Conservation (phyloP, 2,113 vertebrate species). For the Trochalopteron elliotii region DNA sequence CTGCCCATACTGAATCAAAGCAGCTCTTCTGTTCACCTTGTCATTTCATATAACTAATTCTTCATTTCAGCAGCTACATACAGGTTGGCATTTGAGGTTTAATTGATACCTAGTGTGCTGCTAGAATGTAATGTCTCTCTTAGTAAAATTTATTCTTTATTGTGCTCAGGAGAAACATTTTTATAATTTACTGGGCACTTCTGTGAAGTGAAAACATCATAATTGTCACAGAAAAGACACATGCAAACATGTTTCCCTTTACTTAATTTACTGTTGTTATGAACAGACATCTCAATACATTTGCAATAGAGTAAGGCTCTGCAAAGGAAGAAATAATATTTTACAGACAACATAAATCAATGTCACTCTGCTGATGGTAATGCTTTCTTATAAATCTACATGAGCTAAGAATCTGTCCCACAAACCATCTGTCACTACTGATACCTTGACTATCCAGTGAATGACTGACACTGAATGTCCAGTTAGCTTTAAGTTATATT, state of each 20-base stretch:
- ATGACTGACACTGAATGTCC: neutral
- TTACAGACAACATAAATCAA: neutral
- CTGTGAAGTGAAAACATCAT: constrained; percentile 51
- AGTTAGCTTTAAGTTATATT: neutral
- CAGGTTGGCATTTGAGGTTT: constrained; percentile 24
- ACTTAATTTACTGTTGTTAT: neutral
- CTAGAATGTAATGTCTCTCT: constrained; percentile 40
- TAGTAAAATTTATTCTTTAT: constrained; percentile 65
- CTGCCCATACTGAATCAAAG: neutral
- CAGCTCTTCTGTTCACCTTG: neutral
- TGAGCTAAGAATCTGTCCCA: neutral
- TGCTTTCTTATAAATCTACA: neutral
- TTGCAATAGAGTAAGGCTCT: neutral
- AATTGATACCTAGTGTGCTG: constrained; percentile 35
- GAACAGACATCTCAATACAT: neutral
- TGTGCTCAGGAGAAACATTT: constrained; percentile 55
- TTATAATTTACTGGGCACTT: constrained; percentile 64
- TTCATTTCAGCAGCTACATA: constrained; percentile 19
- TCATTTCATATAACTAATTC: neutral
- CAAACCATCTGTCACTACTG: neutral
- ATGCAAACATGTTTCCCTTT: constrained; percentile 26
- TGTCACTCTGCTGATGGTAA: neutral
- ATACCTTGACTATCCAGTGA: neutral
- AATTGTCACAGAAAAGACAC: constrained; percentile 38
- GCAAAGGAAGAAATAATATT: neutral